Conservation (phyloP, 1,140 invertebrate species). For the Stegodyphus dumicola region DNA sequence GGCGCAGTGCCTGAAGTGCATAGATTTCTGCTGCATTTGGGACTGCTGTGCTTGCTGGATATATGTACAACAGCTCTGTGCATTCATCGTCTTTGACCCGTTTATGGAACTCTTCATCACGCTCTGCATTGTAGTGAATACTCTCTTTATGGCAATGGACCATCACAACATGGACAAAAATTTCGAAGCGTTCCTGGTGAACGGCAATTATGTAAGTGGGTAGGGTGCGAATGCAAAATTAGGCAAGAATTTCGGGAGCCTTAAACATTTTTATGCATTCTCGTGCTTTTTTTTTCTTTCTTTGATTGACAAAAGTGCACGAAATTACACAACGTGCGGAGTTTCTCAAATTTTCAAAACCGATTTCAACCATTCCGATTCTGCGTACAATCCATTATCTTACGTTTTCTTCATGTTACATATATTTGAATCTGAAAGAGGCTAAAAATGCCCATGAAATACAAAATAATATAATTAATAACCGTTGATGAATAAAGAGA, state of each 20-base stretch:
- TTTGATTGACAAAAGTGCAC: too few species aligned
- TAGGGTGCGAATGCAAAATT: not conserved
- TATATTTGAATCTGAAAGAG: too few species aligned
- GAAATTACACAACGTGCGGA: not conserved
- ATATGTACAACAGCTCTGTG: slow-evolving; percentile 89
- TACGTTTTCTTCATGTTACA: too few species aligned
- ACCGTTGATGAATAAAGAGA: too few species aligned
- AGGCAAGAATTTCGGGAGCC: not conserved
- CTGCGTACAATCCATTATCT: too few species aligned
- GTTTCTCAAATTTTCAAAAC: slow-evolving; percentile 1
- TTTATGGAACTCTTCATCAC: slow-evolving; percentile 99
- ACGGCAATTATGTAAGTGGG: slow-evolving; percentile 90
- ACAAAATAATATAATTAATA: too few species aligned
- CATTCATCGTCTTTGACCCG: slow-evolving; percentile 94
- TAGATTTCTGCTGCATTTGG: slow-evolving; percentile 96
- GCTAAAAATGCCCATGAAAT: too few species aligned
- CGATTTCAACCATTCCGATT: too few species aligned
- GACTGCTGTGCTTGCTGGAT: slow-evolving; percentile 94
- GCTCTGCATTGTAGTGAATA: slow-evolving; percentile 97
- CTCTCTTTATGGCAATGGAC: slow-evolving; percentile 97
- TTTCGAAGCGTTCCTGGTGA: slow-evolving; percentile 85
- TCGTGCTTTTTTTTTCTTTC: not conserved
- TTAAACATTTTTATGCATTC: not conserved
- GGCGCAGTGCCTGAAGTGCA: slow-evolving; percentile 79
- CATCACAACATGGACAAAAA: slow-evolving; percentile 93